A percentile compares a stretch with the other conserved stretches of the same genome.
These are phyloP conservation scores for Argyrosomus regius DNA, from an alignment of 2,797 vertebrate species.

Conservation along the genomic window DNA sequence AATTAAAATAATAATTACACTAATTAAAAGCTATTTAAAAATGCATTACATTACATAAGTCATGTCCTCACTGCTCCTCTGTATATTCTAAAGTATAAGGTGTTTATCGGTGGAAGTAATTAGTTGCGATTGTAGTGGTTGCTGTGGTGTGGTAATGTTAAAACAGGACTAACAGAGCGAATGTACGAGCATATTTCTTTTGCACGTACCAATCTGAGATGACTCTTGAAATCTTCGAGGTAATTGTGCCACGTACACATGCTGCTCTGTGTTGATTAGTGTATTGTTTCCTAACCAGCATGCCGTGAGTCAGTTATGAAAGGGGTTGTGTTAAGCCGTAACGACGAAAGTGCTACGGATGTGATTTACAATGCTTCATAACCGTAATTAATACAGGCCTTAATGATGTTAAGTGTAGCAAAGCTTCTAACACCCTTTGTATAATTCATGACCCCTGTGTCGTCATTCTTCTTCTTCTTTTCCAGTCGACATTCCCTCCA, in stretches of 20 bases:
- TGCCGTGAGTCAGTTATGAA: slow-evolving; percentile 62
- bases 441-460: slow-evolving; percentile 72
- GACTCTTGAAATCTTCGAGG: slow-evolving; percentile 36
- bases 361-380: slow-evolving; percentile 71
- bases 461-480: slow-evolving; percentile 66
- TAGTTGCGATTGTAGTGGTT: not conserved
- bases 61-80: not conserved
- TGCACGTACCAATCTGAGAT: slow-evolving; percentile 11
- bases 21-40: slow-evolving; percentile 10
- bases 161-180: slow-evolving; percentile 8
- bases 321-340: slow-evolving; percentile 50
- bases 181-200: slow-evolving; percentile 6
- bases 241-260: slow-evolving; percentile 31
- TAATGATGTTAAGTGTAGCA: slow-evolving; percentile 76
- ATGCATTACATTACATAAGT: not conserved
- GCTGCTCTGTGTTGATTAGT: slow-evolving; percentile 52
- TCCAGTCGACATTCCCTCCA: slow-evolving; percentile 56
- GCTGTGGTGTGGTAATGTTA: slow-evolving; percentile 3
- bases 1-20: no score
- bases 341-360: slow-evolving; percentile 57
- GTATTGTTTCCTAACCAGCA: slow-evolving; percentile 63
- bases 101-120: slow-evolving; percentile 31
- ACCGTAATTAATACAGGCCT: slow-evolving; percentile 70
- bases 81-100: not conserved
- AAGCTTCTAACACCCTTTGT: slow-evolving; percentile 68